Conservation (phyloP, 2,797 vertebrate genomes). For the Tragopan temminckii region DNA sequence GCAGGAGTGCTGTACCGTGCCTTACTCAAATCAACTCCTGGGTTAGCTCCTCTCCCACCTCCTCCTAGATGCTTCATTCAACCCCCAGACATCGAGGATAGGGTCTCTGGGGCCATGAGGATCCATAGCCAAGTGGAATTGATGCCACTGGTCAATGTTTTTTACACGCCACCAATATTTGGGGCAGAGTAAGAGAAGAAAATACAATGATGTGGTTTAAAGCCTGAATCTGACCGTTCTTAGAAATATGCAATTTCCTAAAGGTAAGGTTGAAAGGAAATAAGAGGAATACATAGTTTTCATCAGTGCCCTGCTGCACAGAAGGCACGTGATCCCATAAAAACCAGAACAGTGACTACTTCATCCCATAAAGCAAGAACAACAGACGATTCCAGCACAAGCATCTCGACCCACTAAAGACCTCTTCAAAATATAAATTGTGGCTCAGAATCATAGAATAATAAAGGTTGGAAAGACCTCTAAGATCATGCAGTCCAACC, state of each 20-base stretch:
- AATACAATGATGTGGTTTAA: background rate
- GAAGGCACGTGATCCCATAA: background rate
- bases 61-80: background rate
- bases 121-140: background rate
- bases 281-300: background rate
- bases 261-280: background rate
- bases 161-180: no score
- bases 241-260: background rate
- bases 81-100: background rate
- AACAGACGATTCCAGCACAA: background rate
- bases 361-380: background rate
- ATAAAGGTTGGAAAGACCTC: no score
- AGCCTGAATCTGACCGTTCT: background rate
- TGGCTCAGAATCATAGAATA: background rate
- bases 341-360: background rate
- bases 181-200: background rate
- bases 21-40: background rate
- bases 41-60: background rate
- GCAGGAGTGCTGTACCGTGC: background rate
- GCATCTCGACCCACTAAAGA: background rate
- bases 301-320: background rate
- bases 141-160: fast-evolving
- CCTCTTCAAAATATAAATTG: background rate
- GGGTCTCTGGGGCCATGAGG: background rate
- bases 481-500: no score